Conservation (phyloP, 2,888 invertebrate species). For the Bembecia ichneumoniformis region DNA sequence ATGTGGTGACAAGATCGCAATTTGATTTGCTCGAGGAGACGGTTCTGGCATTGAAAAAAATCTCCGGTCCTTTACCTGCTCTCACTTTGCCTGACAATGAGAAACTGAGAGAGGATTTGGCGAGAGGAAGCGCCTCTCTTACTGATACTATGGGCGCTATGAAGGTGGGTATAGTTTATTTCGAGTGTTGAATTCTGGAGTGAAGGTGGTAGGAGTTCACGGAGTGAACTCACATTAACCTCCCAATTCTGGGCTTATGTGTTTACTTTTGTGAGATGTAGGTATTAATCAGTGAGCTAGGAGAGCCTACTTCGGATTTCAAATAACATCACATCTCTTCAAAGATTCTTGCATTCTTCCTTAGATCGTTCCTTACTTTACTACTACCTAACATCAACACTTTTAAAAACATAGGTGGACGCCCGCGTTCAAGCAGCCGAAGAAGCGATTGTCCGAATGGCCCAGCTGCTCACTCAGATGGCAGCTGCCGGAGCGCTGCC, state of each 20-base stretch:
- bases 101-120: conserved; percentile 32
- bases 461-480: conserved; percentile 32
- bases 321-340: too few relatives aligned
- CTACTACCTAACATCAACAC: too few relatives aligned
- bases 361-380: too few relatives aligned
- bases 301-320: too few relatives aligned
- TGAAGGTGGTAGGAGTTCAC: too few relatives aligned
- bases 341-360: too few relatives aligned
- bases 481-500: conserved; percentile 31
- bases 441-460: conserved; percentile 31
- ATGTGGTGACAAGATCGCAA: conserved; percentile 47
- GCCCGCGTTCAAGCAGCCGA: conserved; percentile 40
- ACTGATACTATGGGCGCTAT: conserved; percentile 51
- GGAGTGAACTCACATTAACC: too few relatives aligned
- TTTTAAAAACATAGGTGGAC: conserved; percentile 20
- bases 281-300: too few relatives aligned
- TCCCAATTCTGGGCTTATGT: too few relatives aligned
- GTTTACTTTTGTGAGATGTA: too few relatives aligned
- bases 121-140: conserved; percentile 40
- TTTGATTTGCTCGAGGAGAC: conserved; percentile 31
- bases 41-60: conserved; percentile 25
- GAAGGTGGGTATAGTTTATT: conserved; percentile 29
- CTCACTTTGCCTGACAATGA: conserved; percentile 40
- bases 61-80: conserved; percentile 25
- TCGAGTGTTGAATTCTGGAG: too few relatives aligned